Evolutionary conservation across 2,113 vertebrate genomes (phyloP).

Genomic region (Acinonyx jubatus): DNA sequence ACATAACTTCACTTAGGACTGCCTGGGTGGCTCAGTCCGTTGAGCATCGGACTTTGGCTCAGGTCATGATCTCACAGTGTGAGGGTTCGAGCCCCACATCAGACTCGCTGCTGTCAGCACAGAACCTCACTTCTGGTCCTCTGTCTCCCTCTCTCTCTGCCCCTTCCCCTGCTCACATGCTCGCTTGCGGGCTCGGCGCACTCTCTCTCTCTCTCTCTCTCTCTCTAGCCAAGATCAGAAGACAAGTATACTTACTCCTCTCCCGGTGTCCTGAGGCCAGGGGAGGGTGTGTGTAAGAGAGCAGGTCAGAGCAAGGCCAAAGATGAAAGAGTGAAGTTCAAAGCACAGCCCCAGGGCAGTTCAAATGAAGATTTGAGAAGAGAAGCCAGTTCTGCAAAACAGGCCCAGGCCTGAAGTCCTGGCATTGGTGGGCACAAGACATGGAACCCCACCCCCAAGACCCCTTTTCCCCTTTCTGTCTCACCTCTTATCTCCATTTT

Average conservation of each 20-base stretch:
- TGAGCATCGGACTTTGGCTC: too few relatives aligned
- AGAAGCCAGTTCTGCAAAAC: neutral
- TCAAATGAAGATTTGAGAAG: neutral
- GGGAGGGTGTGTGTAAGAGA: neutral
- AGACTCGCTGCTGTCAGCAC: too few relatives aligned
- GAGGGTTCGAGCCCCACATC: too few relatives aligned
- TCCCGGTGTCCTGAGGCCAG: neutral
- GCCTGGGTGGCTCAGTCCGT: too few relatives aligned
- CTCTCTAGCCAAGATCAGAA: neutral
- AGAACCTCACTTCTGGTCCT: too few relatives aligned
- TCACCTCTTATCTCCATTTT: neutral
- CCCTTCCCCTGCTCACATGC: too few relatives aligned
- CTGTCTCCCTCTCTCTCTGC: too few relatives aligned
- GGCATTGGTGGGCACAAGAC: neutral
- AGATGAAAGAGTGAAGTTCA: neutral
- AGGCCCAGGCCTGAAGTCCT: slow-evolving; percentile 4
- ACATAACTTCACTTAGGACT: neutral
- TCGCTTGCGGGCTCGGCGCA: too few relatives aligned
- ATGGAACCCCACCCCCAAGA: fast-evolving
- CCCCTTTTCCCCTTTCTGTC: neutral
- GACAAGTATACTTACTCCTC: neutral
- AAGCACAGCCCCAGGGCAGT: neutral
- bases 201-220: too few relatives aligned
- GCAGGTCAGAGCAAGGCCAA: neutral
- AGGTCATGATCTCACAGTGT: too few relatives aligned